Conservation (phyloP, 2,888 invertebrate species). For the Stenurella melanura region DNA sequence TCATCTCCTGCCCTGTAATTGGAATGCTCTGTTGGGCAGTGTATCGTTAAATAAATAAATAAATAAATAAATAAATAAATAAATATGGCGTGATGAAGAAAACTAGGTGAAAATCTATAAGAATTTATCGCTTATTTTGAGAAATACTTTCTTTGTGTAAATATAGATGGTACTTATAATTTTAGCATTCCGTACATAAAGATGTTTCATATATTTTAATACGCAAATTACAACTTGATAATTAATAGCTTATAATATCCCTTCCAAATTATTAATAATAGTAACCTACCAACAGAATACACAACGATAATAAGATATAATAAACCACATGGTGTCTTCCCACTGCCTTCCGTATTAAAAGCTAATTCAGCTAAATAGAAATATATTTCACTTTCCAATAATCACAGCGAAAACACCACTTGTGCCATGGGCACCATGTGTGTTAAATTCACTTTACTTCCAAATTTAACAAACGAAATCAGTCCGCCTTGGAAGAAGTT, state of each 20-base stretch:
- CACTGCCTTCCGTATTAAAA: background rate
- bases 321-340: background rate
- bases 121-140: too few relatives aligned
- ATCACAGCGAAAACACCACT: slow-evolving; percentile 38
- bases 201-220: too few relatives aligned
- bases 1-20: too few relatives aligned
- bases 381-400: slow-evolving; percentile 33
- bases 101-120: too few relatives aligned
- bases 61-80: too few relatives aligned
- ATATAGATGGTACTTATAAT: too few relatives aligned
- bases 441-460: slow-evolving; percentile 54
- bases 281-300: background rate
- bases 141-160: too few relatives aligned
- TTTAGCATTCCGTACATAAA: too few relatives aligned
- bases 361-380: slow-evolving; percentile 22
- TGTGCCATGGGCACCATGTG: slow-evolving; percentile 57
- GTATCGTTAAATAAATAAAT: too few relatives aligned
- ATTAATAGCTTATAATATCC: background rate
- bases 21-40: too few relatives aligned
- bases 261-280: background rate
- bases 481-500: slow-evolving; percentile 50
- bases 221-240: too few relatives aligned
- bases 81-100: too few relatives aligned
- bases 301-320: background rate
- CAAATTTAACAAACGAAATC: slow-evolving; percentile 52